Percentiles rank a stretch among this genome's conserved stretches.
These are phyloP conservation scores for Crepidodera aurea DNA, from an alignment of 2,888 invertebrate species.

Conservation along the genomic window DNA sequence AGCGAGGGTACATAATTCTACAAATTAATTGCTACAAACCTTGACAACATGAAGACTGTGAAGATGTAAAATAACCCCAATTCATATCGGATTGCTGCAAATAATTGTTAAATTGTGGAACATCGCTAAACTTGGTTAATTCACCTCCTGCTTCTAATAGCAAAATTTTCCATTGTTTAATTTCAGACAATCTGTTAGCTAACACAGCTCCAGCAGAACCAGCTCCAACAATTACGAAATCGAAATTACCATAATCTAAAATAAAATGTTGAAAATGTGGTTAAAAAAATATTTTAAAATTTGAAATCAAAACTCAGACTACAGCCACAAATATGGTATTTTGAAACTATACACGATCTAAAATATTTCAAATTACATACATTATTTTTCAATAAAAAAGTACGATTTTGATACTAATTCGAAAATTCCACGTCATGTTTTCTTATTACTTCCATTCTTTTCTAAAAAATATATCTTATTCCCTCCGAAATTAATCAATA, in stretches of 20 bases:
- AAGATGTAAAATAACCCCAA: constrained; percentile 33
- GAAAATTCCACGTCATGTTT: too few species aligned
- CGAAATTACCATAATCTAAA: constrained; percentile 17
- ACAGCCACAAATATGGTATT: too few species aligned
- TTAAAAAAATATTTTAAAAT: not conserved
- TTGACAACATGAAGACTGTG: constrained; percentile 26
- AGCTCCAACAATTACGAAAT: constrained; percentile 15
- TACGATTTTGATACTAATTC: too few species aligned
- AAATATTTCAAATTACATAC: too few species aligned
- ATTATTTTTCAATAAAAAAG: too few species aligned
- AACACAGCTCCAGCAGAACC: constrained; percentile 12
- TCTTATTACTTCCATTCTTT: too few species aligned
- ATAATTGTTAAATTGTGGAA: constrained; percentile 28
- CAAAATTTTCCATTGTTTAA: constrained; percentile 11
- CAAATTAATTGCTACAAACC: too few species aligned
- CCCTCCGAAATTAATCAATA: too few species aligned
- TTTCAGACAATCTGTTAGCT: constrained; percentile 16
- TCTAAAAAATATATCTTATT: too few species aligned
- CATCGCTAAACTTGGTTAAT: constrained; percentile 32
- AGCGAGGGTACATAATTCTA: too few species aligned
- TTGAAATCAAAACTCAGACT: too few species aligned
- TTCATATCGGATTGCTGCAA: constrained; percentile 20
- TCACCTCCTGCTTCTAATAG: constrained; percentile 31
- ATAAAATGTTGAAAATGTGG: not conserved
- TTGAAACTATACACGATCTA: too few species aligned